Base-by-base conservation (phyloP, 1,140 invertebrate species). In the Streblospio benedicti region DNA sequence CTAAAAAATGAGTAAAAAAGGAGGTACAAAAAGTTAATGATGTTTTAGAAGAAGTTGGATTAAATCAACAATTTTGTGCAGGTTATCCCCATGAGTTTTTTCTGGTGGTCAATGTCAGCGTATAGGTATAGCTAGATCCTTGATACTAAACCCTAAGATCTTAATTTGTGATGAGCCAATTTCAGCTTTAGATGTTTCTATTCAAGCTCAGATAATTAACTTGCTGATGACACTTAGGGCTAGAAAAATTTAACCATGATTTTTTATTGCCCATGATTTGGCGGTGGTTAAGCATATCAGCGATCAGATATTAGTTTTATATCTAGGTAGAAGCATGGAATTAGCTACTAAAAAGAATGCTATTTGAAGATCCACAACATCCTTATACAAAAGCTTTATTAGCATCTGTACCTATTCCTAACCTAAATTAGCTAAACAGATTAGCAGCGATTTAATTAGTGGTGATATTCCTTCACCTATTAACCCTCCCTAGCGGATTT, bases 121-220 rank as follows among this genome's bases (percentile, higher is more conserved):
- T n/a, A n/a, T n/a, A n/a, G n/a, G n/a, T n/a, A n/a, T n/a, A n/a
- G n/a, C n/a, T n/a, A n/a, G n/a, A n/a, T n/a, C n/a, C n/a, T n/a
- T n/a, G n/a, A n/a, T n/a, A n/a, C n/a, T n/a, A n/a, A n/a, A n/a
- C n/a, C n/a, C n/a, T n/a, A n/a, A n/a, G n/a, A n/a, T n/a, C n/a
- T n/a, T n/a, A n/a, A n/a, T n/a, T n/a, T n/a, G n/a, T n/a, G 65
- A 69, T 32, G 65, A 68, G 32, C 45, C 57, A 6, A 50, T 55
- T 33, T 32, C 67, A 4, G 69, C 69, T 20, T 57, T 69, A 20
- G 69, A 69, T 58, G 51, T 75, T 62, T 18, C 56, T 23, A 33
- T 71, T 0, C 59, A 65, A 30, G 63, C 59, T 6, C 65, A 65
- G 45, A 62, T 69, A 6, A 27, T 67, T 9, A 51, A 67, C 14